These are phyloP conservation scores for Polydrusus cervinus DNA, from an alignment of 2,888 invertebrate species.

Conservation along the genomic window DNA sequence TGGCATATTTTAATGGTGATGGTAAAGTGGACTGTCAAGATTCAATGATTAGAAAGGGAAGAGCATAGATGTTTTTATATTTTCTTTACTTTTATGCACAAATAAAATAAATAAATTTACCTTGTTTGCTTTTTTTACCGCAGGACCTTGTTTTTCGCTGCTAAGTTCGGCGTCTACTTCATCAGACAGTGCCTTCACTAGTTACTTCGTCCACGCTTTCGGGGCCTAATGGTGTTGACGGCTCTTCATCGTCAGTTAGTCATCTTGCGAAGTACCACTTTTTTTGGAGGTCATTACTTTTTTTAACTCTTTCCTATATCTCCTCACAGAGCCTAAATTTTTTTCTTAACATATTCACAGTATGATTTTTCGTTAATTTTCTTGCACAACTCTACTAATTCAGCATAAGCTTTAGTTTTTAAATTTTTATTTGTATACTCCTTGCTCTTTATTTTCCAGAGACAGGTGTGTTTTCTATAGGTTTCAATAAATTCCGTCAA, in stretches of 20 bases:
- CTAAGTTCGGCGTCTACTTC: background rate
- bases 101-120: background rate
- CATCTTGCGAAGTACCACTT: background rate
- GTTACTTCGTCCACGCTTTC: background rate
- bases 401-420: conserved; percentile 13
- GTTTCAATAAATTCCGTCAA: conserved; percentile 28
- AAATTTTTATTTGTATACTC: conserved; percentile 29
- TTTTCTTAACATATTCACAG: background rate
- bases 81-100: background rate
- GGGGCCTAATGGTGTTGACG: background rate
- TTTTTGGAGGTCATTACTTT: background rate
- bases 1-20: background rate
- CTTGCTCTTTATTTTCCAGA: conserved; percentile 34
- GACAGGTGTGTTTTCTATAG: conserved; percentile 16
- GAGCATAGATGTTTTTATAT: background rate
- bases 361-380: background rate
- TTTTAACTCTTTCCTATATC: background rate
- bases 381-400: conserved; percentile 25
- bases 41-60: background rate
- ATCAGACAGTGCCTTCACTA: background rate
- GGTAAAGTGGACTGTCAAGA: conserved; percentile 3
- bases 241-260: background rate
- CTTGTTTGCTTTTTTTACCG: background rate
- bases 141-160: background rate
- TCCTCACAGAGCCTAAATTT: background rate